Conservation (phyloP, 2,888 invertebrate genomes). For the Amphiduros pacificus region DNA sequence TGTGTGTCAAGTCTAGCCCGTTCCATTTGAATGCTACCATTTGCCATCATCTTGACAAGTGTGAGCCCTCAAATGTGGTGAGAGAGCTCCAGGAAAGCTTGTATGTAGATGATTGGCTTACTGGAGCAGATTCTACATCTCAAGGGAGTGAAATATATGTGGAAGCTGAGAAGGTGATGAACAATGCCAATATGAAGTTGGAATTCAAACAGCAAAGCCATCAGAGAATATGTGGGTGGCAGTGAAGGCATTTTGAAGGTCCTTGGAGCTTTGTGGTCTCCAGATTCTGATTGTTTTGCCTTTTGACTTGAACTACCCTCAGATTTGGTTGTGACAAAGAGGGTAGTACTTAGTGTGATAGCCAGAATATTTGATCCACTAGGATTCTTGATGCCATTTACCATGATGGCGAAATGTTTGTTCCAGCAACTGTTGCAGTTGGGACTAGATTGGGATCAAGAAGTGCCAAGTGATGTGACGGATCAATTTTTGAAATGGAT, state of each 20-base stretch:
- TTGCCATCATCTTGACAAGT: constrained; percentile 11
- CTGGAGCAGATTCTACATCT: constrained; percentile 23
- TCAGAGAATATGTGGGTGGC: too few relatives aligned
- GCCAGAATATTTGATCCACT: constrained; percentile 32
- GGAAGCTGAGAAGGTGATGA: constrained; percentile 20
- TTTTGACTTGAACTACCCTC: constrained; percentile 4
- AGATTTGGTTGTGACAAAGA: constrained; percentile 19
- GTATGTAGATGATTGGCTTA: constrained; percentile 35
- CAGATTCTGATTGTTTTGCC: constrained; percentile 19
- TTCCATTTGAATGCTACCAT: constrained; percentile 26
- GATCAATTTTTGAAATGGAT: too few relatives aligned
- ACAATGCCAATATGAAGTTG: constrained; percentile 27
- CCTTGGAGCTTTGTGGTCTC: constrained; percentile 24
- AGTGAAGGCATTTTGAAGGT: too few relatives aligned
- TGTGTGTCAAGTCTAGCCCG: constrained; percentile 12
- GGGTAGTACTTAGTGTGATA: constrained; percentile 25
- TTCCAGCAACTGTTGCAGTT: constrained; percentile 37
- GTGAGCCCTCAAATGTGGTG: constrained; percentile 10
- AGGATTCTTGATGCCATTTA: constrained; percentile 27
- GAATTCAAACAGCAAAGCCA: too few relatives aligned
- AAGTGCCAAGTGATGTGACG: too few relatives aligned
- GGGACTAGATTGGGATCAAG: constrained; percentile 35
- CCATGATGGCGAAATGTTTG: constrained; percentile 29
- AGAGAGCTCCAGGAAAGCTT: constrained; percentile 27
- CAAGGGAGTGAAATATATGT: constrained; percentile 18